Conservation (phyloP, 2,888 invertebrate genomes). For the Noctua janthina region DNA sequence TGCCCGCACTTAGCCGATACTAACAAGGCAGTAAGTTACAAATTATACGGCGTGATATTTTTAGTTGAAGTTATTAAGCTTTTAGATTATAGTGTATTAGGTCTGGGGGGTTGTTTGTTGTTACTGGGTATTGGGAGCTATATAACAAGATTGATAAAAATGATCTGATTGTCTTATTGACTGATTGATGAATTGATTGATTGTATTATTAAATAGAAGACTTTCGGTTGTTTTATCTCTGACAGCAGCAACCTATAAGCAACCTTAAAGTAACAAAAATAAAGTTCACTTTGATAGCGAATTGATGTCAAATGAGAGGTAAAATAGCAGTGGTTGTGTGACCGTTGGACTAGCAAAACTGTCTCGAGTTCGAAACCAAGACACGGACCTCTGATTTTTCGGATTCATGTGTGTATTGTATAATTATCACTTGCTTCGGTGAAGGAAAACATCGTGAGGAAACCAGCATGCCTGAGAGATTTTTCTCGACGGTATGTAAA, state of each 20-base stretch:
- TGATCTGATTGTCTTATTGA: too few species aligned
- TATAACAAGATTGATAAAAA: too few species aligned
- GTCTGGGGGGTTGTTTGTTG: conserved; percentile 16
- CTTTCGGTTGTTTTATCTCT: background rate
- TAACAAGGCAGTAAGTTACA: conserved; percentile 32
- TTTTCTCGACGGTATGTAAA: too few species aligned
- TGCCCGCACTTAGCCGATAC: conserved; percentile 56
- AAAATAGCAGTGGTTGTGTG: background rate
- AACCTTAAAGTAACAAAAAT: background rate
- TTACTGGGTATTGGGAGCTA: background rate
- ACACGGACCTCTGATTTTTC: too few species aligned
- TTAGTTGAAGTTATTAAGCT: conserved; percentile 59
- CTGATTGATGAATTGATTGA: too few species aligned
- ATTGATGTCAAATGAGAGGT: background rate
- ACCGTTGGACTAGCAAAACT: too few species aligned
- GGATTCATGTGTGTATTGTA: too few species aligned
- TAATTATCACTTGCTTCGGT: too few species aligned
- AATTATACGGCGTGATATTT: conserved; percentile 50
- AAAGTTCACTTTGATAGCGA: background rate
- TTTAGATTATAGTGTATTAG: conserved; percentile 41
- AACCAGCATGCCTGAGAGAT: too few species aligned
- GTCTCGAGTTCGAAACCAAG: too few species aligned
- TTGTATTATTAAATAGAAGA: too few species aligned
- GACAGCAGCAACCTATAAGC: background rate
- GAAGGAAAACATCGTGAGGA: too few species aligned